phyloP scores from a whole-genome alignment of 2,797 vertebrate species.

The Xenops minutus region DNA sequence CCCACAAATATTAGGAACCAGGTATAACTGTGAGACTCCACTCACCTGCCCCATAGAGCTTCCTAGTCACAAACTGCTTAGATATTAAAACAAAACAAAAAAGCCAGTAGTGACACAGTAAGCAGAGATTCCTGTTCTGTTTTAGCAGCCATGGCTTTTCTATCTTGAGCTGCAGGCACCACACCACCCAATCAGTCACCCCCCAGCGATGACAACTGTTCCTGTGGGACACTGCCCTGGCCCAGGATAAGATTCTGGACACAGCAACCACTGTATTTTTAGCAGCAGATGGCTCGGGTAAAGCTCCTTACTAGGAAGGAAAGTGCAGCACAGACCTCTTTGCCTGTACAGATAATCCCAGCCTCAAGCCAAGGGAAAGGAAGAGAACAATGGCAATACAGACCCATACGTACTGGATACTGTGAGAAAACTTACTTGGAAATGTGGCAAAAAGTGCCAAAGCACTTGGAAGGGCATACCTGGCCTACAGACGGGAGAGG shows the following conservation, averaged over 20 bases:
- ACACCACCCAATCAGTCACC: neutral
- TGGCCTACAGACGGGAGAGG: constrained; percentile 74
- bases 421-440: neutral
- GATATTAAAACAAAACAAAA: neutral
- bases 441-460: neutral
- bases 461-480: constrained; percentile 62
- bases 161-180: constrained; percentile 30
- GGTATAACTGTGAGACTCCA: neutral
- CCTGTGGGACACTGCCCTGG: neutral
- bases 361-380: neutral
- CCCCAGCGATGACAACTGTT: neutral
- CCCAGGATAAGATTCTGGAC: constrained; percentile 12
- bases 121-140: neutral
- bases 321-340: neutral
- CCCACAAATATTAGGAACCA: neutral
- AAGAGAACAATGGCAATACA: neutral
- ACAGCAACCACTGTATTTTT: constrained; percentile 39
- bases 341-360: neutral
- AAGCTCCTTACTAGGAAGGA: constrained; percentile 10
- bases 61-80: neutral
- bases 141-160: constrained; percentile 30
- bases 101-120: neutral
- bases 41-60: neutral
- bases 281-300: neutral
- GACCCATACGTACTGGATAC: neutral